Evolutionary conservation across 2,113 vertebrate genomes (phyloP).

Genomic region (Ranitomeya variabilis): DNA sequence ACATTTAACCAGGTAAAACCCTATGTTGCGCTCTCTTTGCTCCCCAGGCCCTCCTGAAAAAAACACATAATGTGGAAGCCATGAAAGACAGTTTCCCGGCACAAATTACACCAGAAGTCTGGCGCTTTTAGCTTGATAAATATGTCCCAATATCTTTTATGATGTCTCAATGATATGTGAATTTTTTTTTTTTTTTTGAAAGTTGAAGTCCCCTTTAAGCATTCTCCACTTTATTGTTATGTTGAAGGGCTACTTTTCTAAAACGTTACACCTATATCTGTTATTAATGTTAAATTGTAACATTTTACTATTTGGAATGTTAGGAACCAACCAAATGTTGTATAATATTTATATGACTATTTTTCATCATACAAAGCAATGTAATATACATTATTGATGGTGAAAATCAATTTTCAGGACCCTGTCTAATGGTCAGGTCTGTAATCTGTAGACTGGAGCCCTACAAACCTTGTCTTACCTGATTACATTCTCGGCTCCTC

Average conservation of each 20-base stretch:
- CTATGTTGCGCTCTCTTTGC: too few species aligned
- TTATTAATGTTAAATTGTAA: background rate
- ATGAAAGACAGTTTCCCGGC: too few species aligned
- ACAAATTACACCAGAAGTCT: too few species aligned
- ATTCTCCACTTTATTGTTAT: background rate
- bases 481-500: too few species aligned
- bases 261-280: background rate
- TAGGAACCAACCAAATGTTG: background rate
- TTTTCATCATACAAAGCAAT: background rate
- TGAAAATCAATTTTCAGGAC: too few species aligned
- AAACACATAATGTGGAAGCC: too few species aligned
- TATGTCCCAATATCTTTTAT: background rate
- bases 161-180: background rate
- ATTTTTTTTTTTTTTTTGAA: background rate
- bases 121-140: too few species aligned
- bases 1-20: too few species aligned
- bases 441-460: too few species aligned
- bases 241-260: conserved; percentile 30
- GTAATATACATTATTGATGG: background rate
- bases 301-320: background rate
- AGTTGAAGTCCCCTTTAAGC: background rate
- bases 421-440: too few species aligned
- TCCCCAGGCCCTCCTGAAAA: too few species aligned
- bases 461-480: too few species aligned
- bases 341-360: background rate